Percentiles rank a stretch among this genome's conserved stretches.
Evolutionary conservation across 1,140 invertebrate genomes (phyloP).

Genomic region (Himalopsyche phryganea): DNA sequence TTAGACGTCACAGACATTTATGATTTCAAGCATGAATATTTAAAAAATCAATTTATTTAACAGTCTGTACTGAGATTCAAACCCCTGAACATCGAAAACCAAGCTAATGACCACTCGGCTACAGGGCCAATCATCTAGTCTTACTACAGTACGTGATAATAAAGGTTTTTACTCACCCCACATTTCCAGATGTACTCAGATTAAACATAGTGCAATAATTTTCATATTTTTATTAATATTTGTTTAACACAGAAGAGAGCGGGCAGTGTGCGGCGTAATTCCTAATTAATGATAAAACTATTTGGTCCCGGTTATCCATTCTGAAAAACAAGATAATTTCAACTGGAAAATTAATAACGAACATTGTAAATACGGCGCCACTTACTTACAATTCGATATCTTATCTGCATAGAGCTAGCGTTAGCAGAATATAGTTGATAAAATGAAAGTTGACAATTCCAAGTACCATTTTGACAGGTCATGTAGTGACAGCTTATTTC

Average conservation of each 20-base stretch:
- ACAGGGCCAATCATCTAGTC: no score
- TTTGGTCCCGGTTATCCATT: constrained; percentile 48
- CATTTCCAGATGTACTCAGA: constrained; percentile 53
- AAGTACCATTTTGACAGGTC: constrained; percentile 45
- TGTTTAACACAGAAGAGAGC: background rate
- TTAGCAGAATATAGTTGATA: constrained; percentile 34
- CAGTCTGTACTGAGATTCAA: no score
- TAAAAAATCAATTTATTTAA: no score
- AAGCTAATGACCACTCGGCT: no score
- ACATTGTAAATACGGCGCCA: no score
- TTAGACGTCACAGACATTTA: no score
- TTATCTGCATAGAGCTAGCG: no score
- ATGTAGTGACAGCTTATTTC: constrained; percentile 24
- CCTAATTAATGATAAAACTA: constrained; percentile 39
- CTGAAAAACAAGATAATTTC: constrained; percentile 36
- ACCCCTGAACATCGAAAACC: no score
- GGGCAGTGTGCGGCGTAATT: background rate
- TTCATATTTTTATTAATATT: constrained; percentile 8
- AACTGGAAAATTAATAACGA: no score
- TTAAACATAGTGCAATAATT: constrained; percentile 47
- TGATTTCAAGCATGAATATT: no score
- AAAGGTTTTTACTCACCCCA: constrained; percentile 43
- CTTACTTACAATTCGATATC: no score
- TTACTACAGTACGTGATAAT: background rate
- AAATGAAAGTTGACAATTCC: constrained; percentile 39